Conservation (phyloP, 1,140 invertebrate genomes). For the Rhyacophila brunnea region DNA sequence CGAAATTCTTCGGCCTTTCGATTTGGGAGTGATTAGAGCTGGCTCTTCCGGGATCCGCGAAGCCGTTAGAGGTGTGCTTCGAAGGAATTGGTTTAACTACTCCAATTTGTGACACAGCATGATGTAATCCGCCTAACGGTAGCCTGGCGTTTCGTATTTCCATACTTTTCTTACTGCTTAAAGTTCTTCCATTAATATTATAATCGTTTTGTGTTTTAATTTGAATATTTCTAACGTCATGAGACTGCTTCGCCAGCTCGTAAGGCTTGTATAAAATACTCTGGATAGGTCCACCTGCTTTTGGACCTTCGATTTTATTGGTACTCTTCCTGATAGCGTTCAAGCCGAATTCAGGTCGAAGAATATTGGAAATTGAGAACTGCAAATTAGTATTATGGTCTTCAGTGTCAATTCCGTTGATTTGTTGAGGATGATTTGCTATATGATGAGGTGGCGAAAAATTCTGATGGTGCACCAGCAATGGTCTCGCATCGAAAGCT, state of each 20-base stretch:
- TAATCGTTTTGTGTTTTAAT: background rate
- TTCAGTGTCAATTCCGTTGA: background rate
- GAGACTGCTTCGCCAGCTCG: slow-evolving; percentile 44
- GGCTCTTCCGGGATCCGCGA: background rate
- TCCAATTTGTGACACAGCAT: slow-evolving; percentile 46
- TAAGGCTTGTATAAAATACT: slow-evolving; percentile 48
- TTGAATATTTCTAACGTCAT: slow-evolving; percentile 1
- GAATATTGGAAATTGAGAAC: slow-evolving; percentile 51
- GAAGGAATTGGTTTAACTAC: slow-evolving; percentile 30
- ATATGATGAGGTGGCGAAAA: background rate
- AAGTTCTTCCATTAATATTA: background rate
- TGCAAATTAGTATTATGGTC: slow-evolving; percentile 32
- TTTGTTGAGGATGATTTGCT: background rate
- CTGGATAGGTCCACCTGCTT: slow-evolving; percentile 43
- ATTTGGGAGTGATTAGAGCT: background rate
- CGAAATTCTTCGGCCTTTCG: background rate
- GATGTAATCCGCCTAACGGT: slow-evolving; percentile 43
- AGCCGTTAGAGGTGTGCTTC: slow-evolving; percentile 1
- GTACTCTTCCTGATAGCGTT: slow-evolving; percentile 31
- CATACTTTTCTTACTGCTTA: background rate
- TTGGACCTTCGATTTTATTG: slow-evolving; percentile 39
- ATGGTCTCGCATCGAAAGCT: background rate
- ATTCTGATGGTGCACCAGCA: too few relatives aligned
- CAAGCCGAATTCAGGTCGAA: slow-evolving; percentile 51
- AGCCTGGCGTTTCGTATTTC: slow-evolving; percentile 8